Conservation (phyloP, 2,113 vertebrate genomes). For the Oryzias javanicus region DNA sequence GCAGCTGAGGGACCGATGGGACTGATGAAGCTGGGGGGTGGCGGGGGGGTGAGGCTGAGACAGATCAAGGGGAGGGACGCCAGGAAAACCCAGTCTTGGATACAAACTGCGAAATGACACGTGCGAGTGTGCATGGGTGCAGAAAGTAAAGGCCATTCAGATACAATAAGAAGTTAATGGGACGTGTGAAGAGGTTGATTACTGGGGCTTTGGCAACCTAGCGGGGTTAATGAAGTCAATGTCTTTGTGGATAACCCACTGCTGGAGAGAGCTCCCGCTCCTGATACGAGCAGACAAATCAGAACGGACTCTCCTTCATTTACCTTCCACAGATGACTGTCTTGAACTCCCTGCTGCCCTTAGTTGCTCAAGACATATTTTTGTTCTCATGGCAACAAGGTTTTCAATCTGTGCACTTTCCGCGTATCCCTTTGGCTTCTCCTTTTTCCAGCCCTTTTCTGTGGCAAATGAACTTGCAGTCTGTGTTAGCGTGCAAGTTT, state of each 20-base stretch:
- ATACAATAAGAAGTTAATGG: conserved; percentile 70
- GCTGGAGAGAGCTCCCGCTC: conserved; percentile 38
- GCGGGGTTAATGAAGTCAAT: conserved; percentile 73
- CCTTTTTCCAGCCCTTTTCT: not conserved
- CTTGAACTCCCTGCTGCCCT: conserved; percentile 8
- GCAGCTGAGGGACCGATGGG: conserved; percentile 60
- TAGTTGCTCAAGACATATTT: not conserved
- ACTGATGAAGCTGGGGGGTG: conserved; percentile 58
- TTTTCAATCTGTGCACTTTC: conserved; percentile 14
- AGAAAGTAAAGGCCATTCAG: conserved; percentile 44
- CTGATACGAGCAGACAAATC: conserved; percentile 49
- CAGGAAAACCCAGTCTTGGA: conserved; percentile 25
- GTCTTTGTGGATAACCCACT: conserved; percentile 63
- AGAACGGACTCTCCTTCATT: conserved; percentile 31
- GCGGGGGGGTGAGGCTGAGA: conserved; percentile 63
- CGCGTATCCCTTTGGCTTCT: not conserved
- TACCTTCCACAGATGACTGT: conserved; percentile 17
- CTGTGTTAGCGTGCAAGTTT: conserved; percentile 22
- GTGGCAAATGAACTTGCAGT: conserved; percentile 1
- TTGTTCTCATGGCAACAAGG: not conserved
- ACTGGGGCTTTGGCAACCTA: conserved; percentile 64
- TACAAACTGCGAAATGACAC: conserved; percentile 17
- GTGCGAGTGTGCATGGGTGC: conserved; percentile 12
- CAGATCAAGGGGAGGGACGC: conserved; percentile 9
- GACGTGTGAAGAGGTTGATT: conserved; percentile 72